phyloP scores from a whole-genome alignment of 2,113 vertebrate species.

The Rhegmatorhina hoffmannsi region DNA sequence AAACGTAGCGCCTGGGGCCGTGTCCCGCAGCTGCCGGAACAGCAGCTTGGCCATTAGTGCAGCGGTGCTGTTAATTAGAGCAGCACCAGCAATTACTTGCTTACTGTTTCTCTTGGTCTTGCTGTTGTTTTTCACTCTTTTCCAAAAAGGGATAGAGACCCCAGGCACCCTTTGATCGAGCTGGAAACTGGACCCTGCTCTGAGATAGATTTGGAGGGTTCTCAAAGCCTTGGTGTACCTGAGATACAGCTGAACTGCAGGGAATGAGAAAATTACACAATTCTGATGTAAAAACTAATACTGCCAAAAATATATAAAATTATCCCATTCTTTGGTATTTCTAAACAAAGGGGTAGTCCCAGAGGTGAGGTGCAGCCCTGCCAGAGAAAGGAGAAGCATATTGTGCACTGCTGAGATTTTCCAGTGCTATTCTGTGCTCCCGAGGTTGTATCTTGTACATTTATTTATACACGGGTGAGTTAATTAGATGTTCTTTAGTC shows the following conservation, averaged over 20 bases:
- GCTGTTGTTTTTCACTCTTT: not conserved
- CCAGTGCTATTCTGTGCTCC: not conserved
- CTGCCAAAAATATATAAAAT: not conserved
- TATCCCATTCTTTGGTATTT: not conserved
- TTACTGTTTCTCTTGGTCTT: not conserved
- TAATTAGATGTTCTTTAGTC: slow-evolving; percentile 64
- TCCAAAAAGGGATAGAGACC: not conserved
- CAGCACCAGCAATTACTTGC: not conserved
- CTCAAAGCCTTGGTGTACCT: not conserved
- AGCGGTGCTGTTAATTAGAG: not conserved
- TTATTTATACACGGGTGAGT: slow-evolving; percentile 40
- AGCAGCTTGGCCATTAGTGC: not conserved
- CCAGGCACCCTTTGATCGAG: rapidly evolving
- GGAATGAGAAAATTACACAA: not conserved
- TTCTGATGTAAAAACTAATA: not conserved
- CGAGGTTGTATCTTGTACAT: not conserved
- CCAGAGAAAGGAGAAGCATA: not conserved
- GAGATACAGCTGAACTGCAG: not conserved
- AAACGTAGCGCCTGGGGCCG: rapidly evolving
- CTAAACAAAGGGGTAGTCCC: not conserved
- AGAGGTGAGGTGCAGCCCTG: not conserved
- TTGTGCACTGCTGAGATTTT: not conserved
- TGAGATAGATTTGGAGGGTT: not conserved
- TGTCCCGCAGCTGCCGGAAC: not conserved
- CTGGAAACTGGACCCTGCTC: not conserved